Base-by-base conservation (phyloP, 2,797 vertebrate genomes). In the Malacoctenus gilli region DNA sequence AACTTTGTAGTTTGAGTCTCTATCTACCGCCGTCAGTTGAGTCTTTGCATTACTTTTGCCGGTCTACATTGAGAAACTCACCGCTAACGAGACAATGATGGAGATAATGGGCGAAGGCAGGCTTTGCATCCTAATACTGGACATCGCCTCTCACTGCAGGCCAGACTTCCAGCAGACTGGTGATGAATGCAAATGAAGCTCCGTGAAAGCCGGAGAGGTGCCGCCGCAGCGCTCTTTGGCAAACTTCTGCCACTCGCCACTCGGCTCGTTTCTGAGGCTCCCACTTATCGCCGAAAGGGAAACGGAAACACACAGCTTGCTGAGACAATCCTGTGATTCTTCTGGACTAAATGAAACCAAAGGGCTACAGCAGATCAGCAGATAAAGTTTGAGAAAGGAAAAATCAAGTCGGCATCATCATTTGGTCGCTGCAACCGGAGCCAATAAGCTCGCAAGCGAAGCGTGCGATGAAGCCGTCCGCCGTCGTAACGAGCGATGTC, bases 151-250 rank as follows among this genome's bases (percentile, higher is more conserved):
- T 36, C 65, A 63, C 70, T 56, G 35, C 4, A 84, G 79, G 73
- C 74, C 80, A 80, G 77, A 77, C 60, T 82, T 84, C 57, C 77
- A 83, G 75, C 73, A 61, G 72, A 79, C 82, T 75, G 84, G 87
- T 88, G 75, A 66, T 75, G 79, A 86, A 85, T 89, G 85, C 83
- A 83, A 87, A 87, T 83, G n/a, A 68, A 71, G 78, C 58, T 42
- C 65, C 67, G 79, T 66, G 66, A 84, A 84, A 80, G 75, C 77
- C 54, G 66, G 65, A 77, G 73, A 77, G 66, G 67, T 76, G 72
- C 70, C 60, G 68, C 69, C 60, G 68, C 49, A n/a, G 39, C 25
- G 50, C 82, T 61, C 71, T 75, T 76, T 73, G 73, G 59, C 70
- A 74, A 77, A 83, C 69, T 58, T 87, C 80, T 85, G 85, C 77